Conservation (phyloP, 2,888 invertebrate species). For the Temnothorax ravouxi region DNA sequence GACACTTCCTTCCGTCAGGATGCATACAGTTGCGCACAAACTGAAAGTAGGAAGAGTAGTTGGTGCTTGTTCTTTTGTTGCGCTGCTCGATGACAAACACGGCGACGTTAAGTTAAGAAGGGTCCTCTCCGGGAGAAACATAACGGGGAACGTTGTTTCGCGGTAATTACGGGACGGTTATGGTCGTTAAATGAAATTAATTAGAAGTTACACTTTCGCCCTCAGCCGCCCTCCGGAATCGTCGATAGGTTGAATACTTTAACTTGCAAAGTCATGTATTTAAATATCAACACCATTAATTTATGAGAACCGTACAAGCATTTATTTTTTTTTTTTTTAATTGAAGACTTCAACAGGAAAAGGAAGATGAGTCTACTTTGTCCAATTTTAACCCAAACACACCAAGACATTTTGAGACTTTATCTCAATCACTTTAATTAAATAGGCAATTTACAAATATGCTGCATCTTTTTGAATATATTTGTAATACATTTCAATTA, state of each 20-base stretch:
- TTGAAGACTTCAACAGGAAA: neutral
- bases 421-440: neutral
- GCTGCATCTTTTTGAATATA: neutral
- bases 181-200: slow-evolving; percentile 79
- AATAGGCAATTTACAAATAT: neutral
- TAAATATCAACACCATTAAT: slow-evolving; percentile 51
- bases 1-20: slow-evolving; percentile 69
- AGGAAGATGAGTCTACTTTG: neutral
- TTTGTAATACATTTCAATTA: neutral
- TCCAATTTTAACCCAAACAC: neutral
- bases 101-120: slow-evolving; percentile 77
- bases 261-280: slow-evolving; percentile 33
- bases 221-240: slow-evolving; percentile 23
- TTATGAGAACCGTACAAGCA: neutral
- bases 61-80: slow-evolving; percentile 74
- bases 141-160: slow-evolving; percentile 73
- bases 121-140: slow-evolving; percentile 50
- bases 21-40: slow-evolving; percentile 58
- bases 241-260: slow-evolving; percentile 62
- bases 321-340: neutral
- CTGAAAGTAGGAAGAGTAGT: slow-evolving; percentile 58
- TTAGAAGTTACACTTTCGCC: slow-evolving; percentile 69
- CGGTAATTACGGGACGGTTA: slow-evolving; percentile 77
- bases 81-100: slow-evolving; percentile 78
- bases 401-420: neutral